A percentile compares a stretch with the other conserved stretches of the same genome.
phyloP scores from a whole-genome alignment of 2,113 vertebrate species.

The Etheostoma spectabile region DNA sequence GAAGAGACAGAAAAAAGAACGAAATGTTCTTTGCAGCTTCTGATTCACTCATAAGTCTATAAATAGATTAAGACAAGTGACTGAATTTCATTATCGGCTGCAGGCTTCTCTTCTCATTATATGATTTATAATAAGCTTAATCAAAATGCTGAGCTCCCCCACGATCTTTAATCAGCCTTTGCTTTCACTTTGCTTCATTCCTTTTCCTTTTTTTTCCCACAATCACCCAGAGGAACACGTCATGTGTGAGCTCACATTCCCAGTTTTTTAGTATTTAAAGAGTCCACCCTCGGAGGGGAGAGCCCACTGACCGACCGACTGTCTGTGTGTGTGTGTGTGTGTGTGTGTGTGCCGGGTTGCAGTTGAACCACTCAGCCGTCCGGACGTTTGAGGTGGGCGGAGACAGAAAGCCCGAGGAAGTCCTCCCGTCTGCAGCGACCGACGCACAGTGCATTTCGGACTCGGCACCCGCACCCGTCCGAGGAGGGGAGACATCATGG shows the following conservation, averaged over 20 bases:
- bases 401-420: conserved; percentile 48
- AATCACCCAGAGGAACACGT: conserved; percentile 13
- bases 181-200: neutral
- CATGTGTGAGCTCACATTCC: conserved; percentile 47
- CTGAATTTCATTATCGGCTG: conserved; percentile 13
- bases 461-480: conserved; percentile 48
- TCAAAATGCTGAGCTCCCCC: conserved; percentile 4
- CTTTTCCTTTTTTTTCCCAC: neutral
- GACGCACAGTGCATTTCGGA: conserved; percentile 56
- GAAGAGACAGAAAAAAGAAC: neutral
- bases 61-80: conserved; percentile 17
- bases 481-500: conserved; percentile 84
- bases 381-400: conserved; percentile 73
- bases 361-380: conserved; percentile 48
- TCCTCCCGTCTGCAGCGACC: conserved; percentile 66
- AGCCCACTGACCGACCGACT: neutral
- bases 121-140: neutral
- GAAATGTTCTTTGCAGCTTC: neutral
- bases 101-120: conserved; percentile 5
- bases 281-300: conserved; percentile 40
- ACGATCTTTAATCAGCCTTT: conserved; percentile 12
- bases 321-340: neutral
- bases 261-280: conserved; percentile 50
- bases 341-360: conserved; percentile 20
- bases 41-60: neutral